Base-by-base conservation (phyloP, 2,113 vertebrate genomes). In the Lophotis ruficrista region DNA sequence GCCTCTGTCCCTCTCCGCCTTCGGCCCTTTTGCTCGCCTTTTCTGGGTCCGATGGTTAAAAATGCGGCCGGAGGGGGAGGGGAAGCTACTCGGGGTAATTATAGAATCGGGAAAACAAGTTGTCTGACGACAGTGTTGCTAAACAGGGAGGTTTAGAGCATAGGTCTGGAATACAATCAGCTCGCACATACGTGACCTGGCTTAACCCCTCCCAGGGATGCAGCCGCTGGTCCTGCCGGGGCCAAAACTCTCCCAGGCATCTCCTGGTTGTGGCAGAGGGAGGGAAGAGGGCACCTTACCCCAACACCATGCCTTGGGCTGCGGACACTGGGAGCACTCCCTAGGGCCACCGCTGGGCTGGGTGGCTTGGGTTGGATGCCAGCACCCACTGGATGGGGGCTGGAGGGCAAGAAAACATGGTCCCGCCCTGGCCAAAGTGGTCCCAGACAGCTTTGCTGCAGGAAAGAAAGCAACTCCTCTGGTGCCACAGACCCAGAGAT, bases 81-180 rank as follows among this genome's bases (percentile, higher is more conserved):
- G 85, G 83, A 88, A 92, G 84, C 88, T 89, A 87, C 68, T 94
- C 22, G 7, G 62, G 68, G 93, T 97, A 98, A 97, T 97, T 97
- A 97, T 97, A 96, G 96, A 97, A 95, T 96, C 20, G 51, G 80
- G 93, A 97, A 98, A 97, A 97, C 96, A 96, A 96, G 97, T 86
- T 87, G 89, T 95, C 89, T 96, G 97, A 98, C 77, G 94, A 97
- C 94, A 97, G 91, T 28, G 68, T 94, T 94, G 92, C 95, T 95
- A 98, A 97, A 98, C 93, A 83, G 89, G 85, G 96, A 95, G 65
- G 93, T 94, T 97, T 96, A 97, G 95, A 94, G 94, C 96, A 96
- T 93, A 91, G 93, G 95, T 89, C 87, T 93, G 96, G 97, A 97
- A 97, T 96, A 97, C 97, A 96, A 96, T 93, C 95, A 95, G 92